A percentile compares a stretch with the other conserved stretches of the same genome.
Evolutionary conservation across 35 echinoderm and acorn worm genomes (phyloP).

Genomic region (Stichopus chloronotus): DNA sequence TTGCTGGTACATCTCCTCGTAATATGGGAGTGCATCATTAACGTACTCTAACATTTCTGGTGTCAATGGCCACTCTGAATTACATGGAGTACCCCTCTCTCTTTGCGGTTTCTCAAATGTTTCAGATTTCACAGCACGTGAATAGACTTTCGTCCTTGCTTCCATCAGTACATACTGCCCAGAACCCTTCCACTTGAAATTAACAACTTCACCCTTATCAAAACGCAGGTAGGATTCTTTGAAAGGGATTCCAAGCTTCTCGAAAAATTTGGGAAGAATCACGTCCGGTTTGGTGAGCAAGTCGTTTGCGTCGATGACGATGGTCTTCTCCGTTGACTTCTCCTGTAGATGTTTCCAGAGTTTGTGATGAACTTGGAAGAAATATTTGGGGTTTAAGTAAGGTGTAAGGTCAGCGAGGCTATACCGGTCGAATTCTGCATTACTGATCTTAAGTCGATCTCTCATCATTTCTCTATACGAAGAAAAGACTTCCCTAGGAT

Average conservation of each 20-base stretch:
- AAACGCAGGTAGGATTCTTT: not conserved
- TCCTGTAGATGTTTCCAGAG: not conserved
- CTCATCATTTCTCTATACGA: not conserved
- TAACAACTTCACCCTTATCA: not conserved
- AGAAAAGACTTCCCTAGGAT: not conserved
- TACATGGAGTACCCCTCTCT: not conserved
- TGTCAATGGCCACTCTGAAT: not conserved
- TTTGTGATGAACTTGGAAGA: no score
- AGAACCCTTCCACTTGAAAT: not conserved
- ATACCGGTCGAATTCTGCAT: not conserved
- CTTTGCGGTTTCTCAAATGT: not conserved
- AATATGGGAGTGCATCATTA: not conserved
- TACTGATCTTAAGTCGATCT: not conserved
- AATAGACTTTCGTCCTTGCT: not conserved
- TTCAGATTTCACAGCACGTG: not conserved
- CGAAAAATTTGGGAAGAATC: not conserved
- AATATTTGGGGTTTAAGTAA: no score
- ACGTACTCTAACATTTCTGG: conserved; percentile 5
- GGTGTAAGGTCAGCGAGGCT: not conserved
- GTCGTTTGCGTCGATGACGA: not conserved
- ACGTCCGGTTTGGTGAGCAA: not conserved
- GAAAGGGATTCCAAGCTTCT: not conserved
- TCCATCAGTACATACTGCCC: not conserved
- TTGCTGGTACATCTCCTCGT: not conserved
- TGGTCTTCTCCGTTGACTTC: not conserved